Conservation (phyloP, 2,888 invertebrate species). For the Oscheius myriophilus region DNA sequence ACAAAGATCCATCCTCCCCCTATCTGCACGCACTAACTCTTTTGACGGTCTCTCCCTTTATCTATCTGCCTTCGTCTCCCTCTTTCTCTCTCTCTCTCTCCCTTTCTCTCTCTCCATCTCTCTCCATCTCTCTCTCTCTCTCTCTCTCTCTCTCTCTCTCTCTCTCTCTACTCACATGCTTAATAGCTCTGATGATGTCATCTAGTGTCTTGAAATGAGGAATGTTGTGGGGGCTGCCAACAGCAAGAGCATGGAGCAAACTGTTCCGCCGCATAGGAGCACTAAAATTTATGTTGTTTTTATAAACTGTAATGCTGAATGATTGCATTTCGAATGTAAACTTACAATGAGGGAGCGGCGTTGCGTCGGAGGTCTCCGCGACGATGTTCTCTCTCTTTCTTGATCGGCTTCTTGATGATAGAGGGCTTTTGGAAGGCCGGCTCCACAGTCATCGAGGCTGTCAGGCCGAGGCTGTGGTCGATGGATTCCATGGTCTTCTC, state of each 20-base stretch:
- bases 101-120: not conserved
- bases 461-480: constrained; percentile 49
- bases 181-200: constrained; percentile 68
- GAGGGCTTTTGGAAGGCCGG: constrained; percentile 66
- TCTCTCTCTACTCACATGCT: constrained; percentile 54
- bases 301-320: no score
- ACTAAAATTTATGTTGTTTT: constrained; percentile 45
- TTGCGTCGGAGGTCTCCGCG: constrained; percentile 64
- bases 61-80: not conserved
- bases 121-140: not conserved
- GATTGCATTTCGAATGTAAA: not conserved
- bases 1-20: no score
- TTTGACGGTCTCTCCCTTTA: not conserved
- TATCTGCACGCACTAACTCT: no score
- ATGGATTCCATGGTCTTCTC: constrained; percentile 65
- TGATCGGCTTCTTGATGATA: constrained; percentile 70
- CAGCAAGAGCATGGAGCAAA: constrained; percentile 67
- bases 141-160: not conserved
- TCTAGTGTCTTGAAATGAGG: constrained; percentile 70
- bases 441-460: constrained; percentile 55
- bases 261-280: constrained; percentile 68
- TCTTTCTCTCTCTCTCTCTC: not conserved
- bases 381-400: constrained; percentile 64
- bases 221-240: constrained; percentile 69
- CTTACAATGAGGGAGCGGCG: constrained; percentile 69